Percentiles rank a stretch among this genome's conserved stretches.
These are phyloP conservation scores for Eupsilia transversa DNA, from an alignment of 2,888 invertebrate genomes.

Conservation along the genomic window DNA sequence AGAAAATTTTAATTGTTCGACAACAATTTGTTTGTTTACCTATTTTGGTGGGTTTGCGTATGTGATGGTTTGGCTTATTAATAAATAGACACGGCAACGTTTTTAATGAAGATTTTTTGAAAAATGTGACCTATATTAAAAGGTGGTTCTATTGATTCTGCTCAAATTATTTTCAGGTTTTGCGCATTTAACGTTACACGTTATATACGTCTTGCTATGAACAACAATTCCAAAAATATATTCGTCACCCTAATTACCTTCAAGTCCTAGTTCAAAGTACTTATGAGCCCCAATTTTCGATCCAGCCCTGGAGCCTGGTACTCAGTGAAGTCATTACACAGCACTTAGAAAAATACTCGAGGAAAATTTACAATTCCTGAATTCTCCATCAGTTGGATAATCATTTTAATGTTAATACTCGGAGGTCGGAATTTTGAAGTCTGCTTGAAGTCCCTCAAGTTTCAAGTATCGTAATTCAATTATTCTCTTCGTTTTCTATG, in stretches of 20 bases:
- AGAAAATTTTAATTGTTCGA: too few relatives aligned
- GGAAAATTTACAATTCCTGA: slow-evolving; percentile 48
- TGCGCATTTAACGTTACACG: too few relatives aligned
- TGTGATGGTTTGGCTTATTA: too few relatives aligned
- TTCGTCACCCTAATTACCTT: background rate
- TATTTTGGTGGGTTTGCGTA: too few relatives aligned
- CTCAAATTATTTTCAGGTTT: too few relatives aligned
- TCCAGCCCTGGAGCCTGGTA: background rate
- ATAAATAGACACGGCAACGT: too few relatives aligned
- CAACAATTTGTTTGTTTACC: too few relatives aligned
- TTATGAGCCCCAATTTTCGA: slow-evolving; percentile 8
- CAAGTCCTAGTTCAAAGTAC: background rate
- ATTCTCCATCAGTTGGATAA: slow-evolving; percentile 47
- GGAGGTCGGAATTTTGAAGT: slow-evolving; percentile 67
- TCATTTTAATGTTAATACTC: slow-evolving; percentile 66
- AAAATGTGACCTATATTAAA: too few relatives aligned
- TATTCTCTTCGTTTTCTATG: slow-evolving; percentile 76
- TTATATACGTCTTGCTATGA: too few relatives aligned
- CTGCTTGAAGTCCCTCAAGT: slow-evolving; percentile 68
- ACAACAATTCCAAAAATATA: background rate
- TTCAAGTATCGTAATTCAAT: slow-evolving; percentile 82
- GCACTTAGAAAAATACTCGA: slow-evolving; percentile 42
- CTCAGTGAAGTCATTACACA: slow-evolving; percentile 44
- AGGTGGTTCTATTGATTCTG: too few relatives aligned
- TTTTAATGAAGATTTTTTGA: too few relatives aligned